These are phyloP conservation scores for Columba livia DNA, from an alignment of 2,113 vertebrate genomes.

Conservation along the genomic window DNA sequence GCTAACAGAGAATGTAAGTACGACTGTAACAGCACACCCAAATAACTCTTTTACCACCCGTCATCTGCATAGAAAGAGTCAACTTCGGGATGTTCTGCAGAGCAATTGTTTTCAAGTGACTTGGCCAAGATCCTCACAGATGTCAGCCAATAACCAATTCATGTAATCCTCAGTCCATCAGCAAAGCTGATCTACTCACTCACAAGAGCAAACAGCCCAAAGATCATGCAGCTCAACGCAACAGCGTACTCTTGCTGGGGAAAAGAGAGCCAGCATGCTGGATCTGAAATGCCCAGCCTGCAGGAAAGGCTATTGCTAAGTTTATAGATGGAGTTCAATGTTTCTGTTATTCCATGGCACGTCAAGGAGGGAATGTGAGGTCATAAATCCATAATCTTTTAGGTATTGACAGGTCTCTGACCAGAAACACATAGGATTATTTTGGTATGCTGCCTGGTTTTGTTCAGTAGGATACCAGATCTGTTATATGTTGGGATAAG, in stretches of 20 bases:
- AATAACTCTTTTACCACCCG: neutral
- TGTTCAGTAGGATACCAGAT: neutral
- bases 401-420: neutral
- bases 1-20: neutral
- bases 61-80: neutral
- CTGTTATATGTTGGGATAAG: neutral
- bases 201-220: neutral
- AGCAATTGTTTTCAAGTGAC: neutral
- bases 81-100: neutral
- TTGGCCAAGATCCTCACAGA: neutral
- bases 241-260: neutral
- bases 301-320: neutral
- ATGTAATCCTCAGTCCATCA: neutral
- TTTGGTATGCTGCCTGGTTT: neutral
- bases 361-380: neutral
- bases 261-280: neutral
- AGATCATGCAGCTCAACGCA: fast-evolving
- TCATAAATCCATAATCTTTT: neutral
- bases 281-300: neutral
- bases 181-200: neutral
- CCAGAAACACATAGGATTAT: neutral
- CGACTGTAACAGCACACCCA: neutral
- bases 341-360: neutral
- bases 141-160: neutral
- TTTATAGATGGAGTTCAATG: neutral